Evolutionary conservation across 2,888 invertebrate genomes (phyloP).

Genomic region (Amblyjoppa fuscipennis): DNA sequence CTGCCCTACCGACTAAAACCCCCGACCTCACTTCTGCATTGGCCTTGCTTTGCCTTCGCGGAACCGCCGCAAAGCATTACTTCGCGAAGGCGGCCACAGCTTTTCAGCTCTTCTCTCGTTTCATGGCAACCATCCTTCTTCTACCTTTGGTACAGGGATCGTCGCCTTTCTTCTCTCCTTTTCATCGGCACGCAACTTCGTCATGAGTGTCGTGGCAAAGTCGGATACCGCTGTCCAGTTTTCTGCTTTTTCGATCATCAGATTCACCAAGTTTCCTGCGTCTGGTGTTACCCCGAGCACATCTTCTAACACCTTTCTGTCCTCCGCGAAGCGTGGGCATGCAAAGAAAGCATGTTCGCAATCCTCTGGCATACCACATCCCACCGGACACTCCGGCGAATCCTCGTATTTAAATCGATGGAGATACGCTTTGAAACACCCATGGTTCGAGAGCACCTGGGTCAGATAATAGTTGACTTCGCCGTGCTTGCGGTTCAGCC

Average conservation of each 20-base stretch:
- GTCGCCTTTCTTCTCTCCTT: constrained; percentile 30
- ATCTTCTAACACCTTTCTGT: no score
- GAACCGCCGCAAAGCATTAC: background rate
- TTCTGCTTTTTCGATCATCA: no score
- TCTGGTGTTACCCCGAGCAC: no score
- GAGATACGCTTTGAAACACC: constrained; percentile 40
- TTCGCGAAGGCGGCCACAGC: background rate
- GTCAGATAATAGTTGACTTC: constrained; percentile 45
- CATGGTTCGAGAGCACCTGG: constrained; percentile 42
- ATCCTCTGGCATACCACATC: no score
- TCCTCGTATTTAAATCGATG: no score
- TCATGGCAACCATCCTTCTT: background rate
- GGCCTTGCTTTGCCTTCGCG: background rate
- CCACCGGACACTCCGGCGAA: no score
- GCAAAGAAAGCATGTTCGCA: no score
- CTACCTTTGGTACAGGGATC: background rate
- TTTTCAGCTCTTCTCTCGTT: background rate
- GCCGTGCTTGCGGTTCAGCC: constrained; percentile 39
- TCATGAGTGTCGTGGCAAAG: no score
- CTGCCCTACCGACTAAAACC: constrained; percentile 27
- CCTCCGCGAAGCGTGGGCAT: no score
- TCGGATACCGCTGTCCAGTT: no score
- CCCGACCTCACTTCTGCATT: background rate
- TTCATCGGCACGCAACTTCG: no score
- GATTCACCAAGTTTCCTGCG: no score